phyloP scores from a whole-genome alignment of 2,113 vertebrate genomes.

The Callipepla californica region DNA sequence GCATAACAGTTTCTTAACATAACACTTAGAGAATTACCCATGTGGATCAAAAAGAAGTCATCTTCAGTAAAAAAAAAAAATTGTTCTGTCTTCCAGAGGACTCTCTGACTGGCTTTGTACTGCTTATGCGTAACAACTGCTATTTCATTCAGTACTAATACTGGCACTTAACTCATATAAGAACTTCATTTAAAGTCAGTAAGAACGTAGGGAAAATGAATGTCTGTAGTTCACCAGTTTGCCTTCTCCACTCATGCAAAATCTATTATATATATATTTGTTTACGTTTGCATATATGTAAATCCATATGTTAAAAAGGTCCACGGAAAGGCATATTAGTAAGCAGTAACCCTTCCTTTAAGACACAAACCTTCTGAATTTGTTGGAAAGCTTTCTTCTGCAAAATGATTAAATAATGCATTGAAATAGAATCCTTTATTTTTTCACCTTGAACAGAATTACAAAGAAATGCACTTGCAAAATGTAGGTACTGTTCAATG shows the following conservation, averaged over 20 bases:
- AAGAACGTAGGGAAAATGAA: not conserved
- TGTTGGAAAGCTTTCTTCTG: not conserved
- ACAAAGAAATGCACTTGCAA: not conserved
- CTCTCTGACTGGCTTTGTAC: not conserved
- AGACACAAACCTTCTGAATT: not conserved
- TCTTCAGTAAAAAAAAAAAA: constrained; percentile 5
- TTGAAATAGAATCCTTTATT: not conserved
- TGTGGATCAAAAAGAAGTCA: constrained; percentile 30
- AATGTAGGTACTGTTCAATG: accelerated
- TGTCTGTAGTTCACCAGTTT: not conserved
- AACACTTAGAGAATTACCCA: constrained; percentile 44
- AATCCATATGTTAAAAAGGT: not conserved
- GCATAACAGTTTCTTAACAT: constrained; percentile 55
- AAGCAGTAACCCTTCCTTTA: not conserved
- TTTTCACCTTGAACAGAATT: not conserved
- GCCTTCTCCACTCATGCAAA: not conserved
- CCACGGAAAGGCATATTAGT: not conserved
- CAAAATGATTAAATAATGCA: not conserved
- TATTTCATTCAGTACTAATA: not conserved
- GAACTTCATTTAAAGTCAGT: not conserved
- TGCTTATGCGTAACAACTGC: not conserved
- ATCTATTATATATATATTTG: not conserved
- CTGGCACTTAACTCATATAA: not conserved
- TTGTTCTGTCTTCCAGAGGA: constrained; percentile 17
- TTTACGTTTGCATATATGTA: not conserved